Conservation (phyloP, 2,113 vertebrate species). For the Tupaia chinensis region DNA sequence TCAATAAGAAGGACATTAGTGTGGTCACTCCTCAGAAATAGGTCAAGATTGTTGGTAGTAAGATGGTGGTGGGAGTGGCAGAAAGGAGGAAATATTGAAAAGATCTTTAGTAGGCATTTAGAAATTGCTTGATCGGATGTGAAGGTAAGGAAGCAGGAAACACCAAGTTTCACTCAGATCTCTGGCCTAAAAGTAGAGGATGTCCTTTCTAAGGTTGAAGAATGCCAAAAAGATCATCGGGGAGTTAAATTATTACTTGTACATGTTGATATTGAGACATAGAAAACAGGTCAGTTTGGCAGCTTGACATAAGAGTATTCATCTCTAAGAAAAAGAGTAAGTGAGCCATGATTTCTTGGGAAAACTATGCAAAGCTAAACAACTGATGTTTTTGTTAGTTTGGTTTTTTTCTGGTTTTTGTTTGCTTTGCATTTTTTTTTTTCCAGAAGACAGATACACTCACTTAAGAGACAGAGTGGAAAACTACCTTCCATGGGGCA, state of each 20-base stretch:
- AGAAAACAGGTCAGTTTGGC: neutral
- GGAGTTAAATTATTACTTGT: neutral
- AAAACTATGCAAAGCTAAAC: neutral
- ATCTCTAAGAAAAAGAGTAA: slow-evolving; percentile 9
- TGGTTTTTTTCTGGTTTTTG: too few species aligned
- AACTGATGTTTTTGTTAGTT: neutral
- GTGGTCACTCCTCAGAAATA: neutral
- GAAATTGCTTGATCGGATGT: neutral
- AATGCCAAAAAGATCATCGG: neutral
- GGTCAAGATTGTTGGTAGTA: neutral
- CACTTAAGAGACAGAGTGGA: too few species aligned
- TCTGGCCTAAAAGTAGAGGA: neutral
- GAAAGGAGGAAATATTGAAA: neutral
- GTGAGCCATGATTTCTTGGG: neutral
- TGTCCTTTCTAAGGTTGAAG: neutral
- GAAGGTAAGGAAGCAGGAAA: neutral
- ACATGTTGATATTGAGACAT: neutral
- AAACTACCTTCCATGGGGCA: too few species aligned
- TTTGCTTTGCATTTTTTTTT: too few species aligned
- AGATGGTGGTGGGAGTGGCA: fast-evolving
- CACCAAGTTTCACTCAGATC: neutral
- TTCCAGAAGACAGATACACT: too few species aligned
- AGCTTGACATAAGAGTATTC: neutral
- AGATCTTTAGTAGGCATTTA: neutral
- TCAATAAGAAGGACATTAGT: neutral